phyloP scores from a whole-genome alignment of 2,888 invertebrate species.

The Criorhina ranunculi region DNA sequence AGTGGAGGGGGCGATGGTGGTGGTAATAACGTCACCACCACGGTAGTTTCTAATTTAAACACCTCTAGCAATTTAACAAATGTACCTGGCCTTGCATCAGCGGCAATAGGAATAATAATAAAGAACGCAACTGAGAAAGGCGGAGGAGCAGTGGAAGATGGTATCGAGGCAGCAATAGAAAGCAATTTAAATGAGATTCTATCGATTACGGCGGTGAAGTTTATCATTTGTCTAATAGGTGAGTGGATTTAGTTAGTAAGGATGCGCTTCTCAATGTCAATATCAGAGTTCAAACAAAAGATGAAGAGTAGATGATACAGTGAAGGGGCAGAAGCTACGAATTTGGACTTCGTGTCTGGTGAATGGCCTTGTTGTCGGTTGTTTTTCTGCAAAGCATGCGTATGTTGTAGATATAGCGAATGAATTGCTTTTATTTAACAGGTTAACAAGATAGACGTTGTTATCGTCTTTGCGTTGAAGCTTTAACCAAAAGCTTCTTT shows the following conservation, averaged over 20 bases:
- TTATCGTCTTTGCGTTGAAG: too few relatives aligned
- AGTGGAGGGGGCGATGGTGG: constrained; percentile 74
- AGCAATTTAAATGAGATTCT: constrained; percentile 84
- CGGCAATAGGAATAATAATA: constrained; percentile 72
- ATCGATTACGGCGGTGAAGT: constrained; percentile 87
- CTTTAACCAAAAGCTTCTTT: too few relatives aligned
- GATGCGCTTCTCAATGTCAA: constrained; percentile 4
- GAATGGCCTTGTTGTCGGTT: constrained; percentile 1
- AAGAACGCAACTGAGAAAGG: constrained; percentile 49
- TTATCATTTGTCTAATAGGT: constrained; percentile 89
- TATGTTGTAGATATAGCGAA: too few relatives aligned
- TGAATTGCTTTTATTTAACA: too few relatives aligned
- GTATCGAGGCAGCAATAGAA: constrained; percentile 62
- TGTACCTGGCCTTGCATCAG: constrained; percentile 71
- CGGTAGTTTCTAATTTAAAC: constrained; percentile 39
- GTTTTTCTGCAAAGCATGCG: not conserved
- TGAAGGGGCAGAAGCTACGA: not conserved
- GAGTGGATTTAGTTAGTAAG: constrained; percentile 79
- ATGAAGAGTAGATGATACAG: not conserved
- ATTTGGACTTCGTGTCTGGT: constrained; percentile 9
- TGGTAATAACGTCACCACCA: constrained; percentile 64
- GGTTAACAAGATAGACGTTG: too few relatives aligned
- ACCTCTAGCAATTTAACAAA: constrained; percentile 70
- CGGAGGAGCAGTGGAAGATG: constrained; percentile 30
- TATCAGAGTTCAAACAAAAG: not conserved